A percentile compares a stretch with the other conserved stretches of the same genome.
phyloP scores from a whole-genome alignment of 2,797 vertebrate species.

The Chloroceryle amazona region DNA sequence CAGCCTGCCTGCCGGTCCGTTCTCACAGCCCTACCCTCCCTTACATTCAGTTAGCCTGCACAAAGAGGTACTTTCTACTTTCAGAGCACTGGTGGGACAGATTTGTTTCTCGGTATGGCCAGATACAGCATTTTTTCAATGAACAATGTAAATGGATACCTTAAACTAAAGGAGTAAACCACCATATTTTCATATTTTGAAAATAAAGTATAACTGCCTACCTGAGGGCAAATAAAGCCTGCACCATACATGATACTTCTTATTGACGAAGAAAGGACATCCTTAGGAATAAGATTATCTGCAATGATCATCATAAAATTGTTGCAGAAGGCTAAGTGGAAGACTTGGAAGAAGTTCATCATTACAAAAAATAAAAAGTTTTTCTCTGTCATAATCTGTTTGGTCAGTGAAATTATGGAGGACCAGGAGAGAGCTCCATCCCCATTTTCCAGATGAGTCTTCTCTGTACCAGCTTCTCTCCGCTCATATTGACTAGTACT shows the following conservation, averaged over 20 bases:
- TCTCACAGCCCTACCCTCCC: background rate
- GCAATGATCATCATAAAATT: slow-evolving; percentile 94
- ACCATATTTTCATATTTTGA: background rate
- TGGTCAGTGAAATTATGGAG: slow-evolving; percentile 79
- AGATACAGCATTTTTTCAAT: background rate
- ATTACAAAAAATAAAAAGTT: slow-evolving; percentile 89
- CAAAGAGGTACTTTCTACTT: background rate
- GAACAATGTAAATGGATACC: background rate
- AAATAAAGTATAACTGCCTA: slow-evolving; percentile 60
- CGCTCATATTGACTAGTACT: slow-evolving; percentile 82
- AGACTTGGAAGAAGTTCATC: slow-evolving; percentile 95
- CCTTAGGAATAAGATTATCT: slow-evolving; percentile 89
- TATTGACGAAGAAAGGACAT: slow-evolving; percentile 84
- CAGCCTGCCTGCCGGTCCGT: background rate
- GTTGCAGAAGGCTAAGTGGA: slow-evolving; percentile 89
- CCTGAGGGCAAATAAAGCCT: slow-evolving; percentile 94
- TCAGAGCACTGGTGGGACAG: background rate
- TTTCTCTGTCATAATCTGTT: slow-evolving; percentile 87
- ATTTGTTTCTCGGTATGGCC: background rate
- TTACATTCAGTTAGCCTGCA: background rate
- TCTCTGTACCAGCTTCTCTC: background rate
- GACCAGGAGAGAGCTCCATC: slow-evolving; percentile 76
- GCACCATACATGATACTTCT: slow-evolving; percentile 92
- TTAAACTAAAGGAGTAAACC: background rate
- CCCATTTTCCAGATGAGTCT: background rate